Evolutionary conservation across 37 sponge, comb jelly and placozoan species (phyloP).

Genomic region (Ephydatia muelleri): DNA sequence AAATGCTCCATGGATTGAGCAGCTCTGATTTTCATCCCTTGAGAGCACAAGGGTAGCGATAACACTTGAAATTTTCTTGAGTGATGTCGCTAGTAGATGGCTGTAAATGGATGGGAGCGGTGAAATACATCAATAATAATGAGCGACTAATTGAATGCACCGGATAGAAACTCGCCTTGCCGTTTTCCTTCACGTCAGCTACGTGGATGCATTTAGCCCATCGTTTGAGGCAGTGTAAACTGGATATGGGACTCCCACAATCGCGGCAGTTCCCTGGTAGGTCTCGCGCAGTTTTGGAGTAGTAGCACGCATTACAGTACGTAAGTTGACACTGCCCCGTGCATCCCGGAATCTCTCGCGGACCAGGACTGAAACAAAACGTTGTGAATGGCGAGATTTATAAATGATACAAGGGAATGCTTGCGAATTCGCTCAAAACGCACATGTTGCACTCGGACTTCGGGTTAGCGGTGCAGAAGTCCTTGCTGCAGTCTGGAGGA

Average conservation of each 20-base stretch:
- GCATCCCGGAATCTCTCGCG: slow-evolving; percentile 30
- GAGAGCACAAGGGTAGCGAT: slow-evolving; percentile 15
- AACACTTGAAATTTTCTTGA: slow-evolving; percentile 36
- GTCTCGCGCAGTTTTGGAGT: not conserved
- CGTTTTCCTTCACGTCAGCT: slow-evolving; percentile 3
- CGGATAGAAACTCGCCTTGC: not conserved
- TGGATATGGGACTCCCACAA: slow-evolving; percentile 12
- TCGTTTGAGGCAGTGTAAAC: slow-evolving; percentile 4
- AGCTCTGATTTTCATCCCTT: not conserved
- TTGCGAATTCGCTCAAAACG: not conserved
- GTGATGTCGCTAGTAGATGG: not conserved
- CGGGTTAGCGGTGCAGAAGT: slow-evolving; percentile 15
- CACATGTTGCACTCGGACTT: slow-evolving; percentile 21
- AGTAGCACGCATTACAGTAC: slow-evolving; percentile 36
- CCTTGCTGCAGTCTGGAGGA: slow-evolving; percentile 31
- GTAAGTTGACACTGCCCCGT: slow-evolving; percentile 25
- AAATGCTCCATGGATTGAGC: too few species aligned
- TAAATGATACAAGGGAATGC: not conserved
- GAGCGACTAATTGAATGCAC: too few species aligned
- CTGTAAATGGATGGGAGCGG: not conserved
- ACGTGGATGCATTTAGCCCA: slow-evolving; percentile 23
- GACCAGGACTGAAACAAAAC: not conserved
- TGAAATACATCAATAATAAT: not conserved
- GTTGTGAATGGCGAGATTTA: too few species aligned
- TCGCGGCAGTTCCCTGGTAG: not conserved